Percentiles rank a stretch among this genome's conserved stretches.
Evolutionary conservation across 2,113 vertebrate genomes (phyloP).

Genomic region (Zosterops lateralis): DNA sequence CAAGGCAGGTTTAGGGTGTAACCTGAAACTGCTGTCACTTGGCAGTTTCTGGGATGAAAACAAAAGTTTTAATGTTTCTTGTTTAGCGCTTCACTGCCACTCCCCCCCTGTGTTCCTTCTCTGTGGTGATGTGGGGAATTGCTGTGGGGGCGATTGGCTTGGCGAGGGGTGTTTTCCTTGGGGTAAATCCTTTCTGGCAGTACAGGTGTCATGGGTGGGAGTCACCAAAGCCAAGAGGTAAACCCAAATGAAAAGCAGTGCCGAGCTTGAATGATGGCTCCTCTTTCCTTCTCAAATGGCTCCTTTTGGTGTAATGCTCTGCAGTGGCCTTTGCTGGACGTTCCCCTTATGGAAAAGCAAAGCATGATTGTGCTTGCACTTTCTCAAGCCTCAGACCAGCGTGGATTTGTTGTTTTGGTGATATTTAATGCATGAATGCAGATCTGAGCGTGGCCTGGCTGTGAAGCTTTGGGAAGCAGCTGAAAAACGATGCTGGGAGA

Average conservation of each 20-base stretch:
- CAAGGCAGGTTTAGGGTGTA: conserved; percentile 71
- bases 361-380: conserved; percentile 37
- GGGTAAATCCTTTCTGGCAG: background rate
- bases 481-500: conserved; percentile 51
- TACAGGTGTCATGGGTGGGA: background rate
- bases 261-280: conserved; percentile 2
- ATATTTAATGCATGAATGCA: conserved; percentile 40
- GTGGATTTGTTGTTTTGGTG: conserved; percentile 28
- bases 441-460: conserved; percentile 68
- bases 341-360: conserved; percentile 56
- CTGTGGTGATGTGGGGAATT: background rate
- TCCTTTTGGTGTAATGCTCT: background rate
- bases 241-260: background rate
- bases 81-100: background rate
- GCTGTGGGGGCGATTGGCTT: accelerated
- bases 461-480: background rate
- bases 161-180: accelerated
- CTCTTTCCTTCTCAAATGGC: conserved; percentile 36
- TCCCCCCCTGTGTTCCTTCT: background rate
- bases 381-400: background rate
- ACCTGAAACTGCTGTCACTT: conserved; percentile 76
- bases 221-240: background rate
- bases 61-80: conserved; percentile 54
- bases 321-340: background rate
- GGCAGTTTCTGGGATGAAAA: conserved; percentile 48